Conservation (phyloP, 2,888 invertebrate genomes). For the Erebia ligea region DNA sequence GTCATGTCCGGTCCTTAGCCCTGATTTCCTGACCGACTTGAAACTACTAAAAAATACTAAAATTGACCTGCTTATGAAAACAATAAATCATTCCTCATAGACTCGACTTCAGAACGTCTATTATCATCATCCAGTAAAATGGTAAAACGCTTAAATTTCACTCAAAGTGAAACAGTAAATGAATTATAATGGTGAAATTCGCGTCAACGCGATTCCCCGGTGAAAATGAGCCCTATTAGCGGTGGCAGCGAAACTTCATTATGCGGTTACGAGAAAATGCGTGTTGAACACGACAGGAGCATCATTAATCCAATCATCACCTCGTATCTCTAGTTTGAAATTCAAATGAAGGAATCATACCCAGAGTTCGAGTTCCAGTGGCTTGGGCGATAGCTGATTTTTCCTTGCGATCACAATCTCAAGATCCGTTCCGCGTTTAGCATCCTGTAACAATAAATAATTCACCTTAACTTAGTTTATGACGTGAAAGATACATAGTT, state of each 20-base stretch:
- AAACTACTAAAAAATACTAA: too few species aligned
- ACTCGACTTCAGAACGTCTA: not conserved
- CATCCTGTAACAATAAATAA: constrained; percentile 83
- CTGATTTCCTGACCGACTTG: too few species aligned
- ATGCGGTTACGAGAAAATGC: constrained; percentile 69
- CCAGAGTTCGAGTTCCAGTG: constrained; percentile 92
- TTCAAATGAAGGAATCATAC: constrained; percentile 71
- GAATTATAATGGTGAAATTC: constrained; percentile 58
- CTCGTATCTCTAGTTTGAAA: constrained; percentile 47
- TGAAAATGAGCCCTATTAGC: constrained; percentile 72
- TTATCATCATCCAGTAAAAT: constrained; percentile 4
- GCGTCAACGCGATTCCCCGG: constrained; percentile 58
- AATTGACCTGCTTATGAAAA: not conserved
- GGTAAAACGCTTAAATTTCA: constrained; percentile 19
- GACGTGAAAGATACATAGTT: not conserved
- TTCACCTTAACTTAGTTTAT: constrained; percentile 33
- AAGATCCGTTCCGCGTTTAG: constrained; percentile 90
- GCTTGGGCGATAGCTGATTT: constrained; percentile 89
- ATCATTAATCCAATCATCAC: constrained; percentile 59
- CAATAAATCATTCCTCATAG: not conserved
- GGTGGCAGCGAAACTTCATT: constrained; percentile 69
- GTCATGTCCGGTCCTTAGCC: too few species aligned
- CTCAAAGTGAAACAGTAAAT: constrained; percentile 48
- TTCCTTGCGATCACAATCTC: constrained; percentile 92
- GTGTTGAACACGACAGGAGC: constrained; percentile 64